A percentile compares a stretch with the other conserved stretches of the same genome.
These are phyloP conservation scores for Drosophila niveifrons DNA, from an alignment of 2,888 invertebrate genomes.

Conservation along the genomic window DNA sequence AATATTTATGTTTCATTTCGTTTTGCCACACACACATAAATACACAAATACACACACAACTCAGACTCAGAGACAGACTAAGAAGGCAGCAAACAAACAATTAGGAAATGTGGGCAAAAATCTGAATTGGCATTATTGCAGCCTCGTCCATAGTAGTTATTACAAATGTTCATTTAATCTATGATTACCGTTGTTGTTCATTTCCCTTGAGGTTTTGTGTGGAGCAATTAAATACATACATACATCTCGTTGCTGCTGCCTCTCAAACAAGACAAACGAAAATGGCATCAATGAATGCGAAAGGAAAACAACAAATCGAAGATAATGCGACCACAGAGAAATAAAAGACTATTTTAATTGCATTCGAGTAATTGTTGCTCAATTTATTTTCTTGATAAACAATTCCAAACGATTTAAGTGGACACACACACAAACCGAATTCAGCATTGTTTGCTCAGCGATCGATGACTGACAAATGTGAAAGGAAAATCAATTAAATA, in stretches of 20 bases:
- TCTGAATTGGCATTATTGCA: constrained; percentile 61
- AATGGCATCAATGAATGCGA: constrained; percentile 59
- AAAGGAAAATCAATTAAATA: constrained; percentile 21
- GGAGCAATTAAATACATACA: constrained; percentile 70
- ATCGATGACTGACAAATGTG: constrained; percentile 36
- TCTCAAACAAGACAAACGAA: constrained; percentile 50
- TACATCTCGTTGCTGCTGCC: not conserved
- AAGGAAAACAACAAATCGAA: constrained; percentile 71
- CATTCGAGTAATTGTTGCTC: constrained; percentile 51
- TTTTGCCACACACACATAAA: constrained; percentile 27
- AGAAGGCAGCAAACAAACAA: constrained; percentile 65
- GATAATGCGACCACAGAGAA: constrained; percentile 28
- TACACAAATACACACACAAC: constrained; percentile 13
- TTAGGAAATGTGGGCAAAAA: constrained; percentile 58
- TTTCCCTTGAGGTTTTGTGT: constrained; percentile 52
- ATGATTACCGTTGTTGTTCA: constrained; percentile 57
- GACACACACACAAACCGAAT: constrained; percentile 45
- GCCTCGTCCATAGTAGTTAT: constrained; percentile 48
- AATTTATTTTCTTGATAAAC: constrained; percentile 55
- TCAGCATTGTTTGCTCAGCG: constrained; percentile 17
- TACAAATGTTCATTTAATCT: constrained; percentile 76
- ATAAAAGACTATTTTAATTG: constrained; percentile 50
- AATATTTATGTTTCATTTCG: constrained; percentile 79
- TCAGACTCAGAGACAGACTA: constrained; percentile 11
- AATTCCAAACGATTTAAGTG: constrained; percentile 38